phyloP scores from a whole-genome alignment of 2,888 invertebrate genomes.

The Drosophila neonasuta region DNA sequence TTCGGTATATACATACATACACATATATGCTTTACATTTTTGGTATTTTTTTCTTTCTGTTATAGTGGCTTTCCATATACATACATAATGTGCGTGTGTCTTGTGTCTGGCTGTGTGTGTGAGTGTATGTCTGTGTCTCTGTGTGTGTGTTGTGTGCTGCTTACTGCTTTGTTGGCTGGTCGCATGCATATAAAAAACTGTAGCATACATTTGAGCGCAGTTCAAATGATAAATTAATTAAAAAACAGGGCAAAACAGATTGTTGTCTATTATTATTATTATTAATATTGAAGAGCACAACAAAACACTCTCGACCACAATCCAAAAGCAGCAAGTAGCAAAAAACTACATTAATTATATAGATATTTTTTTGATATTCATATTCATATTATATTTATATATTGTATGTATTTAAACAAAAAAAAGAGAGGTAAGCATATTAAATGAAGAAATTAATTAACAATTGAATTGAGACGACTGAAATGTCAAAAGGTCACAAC shows the following conservation, averaged over 20 bases:
- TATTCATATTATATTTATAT: constrained; percentile 23
- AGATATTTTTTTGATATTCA: constrained; percentile 17
- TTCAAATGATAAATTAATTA: constrained; percentile 9
- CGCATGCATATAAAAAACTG: constrained; percentile 66
- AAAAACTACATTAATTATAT: constrained; percentile 42
- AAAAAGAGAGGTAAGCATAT: constrained; percentile 3
- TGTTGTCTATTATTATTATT: not conserved
- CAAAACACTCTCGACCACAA: constrained; percentile 31
- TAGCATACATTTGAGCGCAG: constrained; percentile 70
- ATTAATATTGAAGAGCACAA: constrained; percentile 3
- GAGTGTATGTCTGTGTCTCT: constrained; percentile 16
- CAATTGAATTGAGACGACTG: constrained; percentile 17
- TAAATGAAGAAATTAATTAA: constrained; percentile 24
- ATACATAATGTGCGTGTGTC: constrained; percentile 56
- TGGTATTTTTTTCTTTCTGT: not conserved
- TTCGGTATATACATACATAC: constrained; percentile 28
- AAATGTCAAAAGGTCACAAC: constrained; percentile 40
- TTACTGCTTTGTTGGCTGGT: constrained; percentile 45
- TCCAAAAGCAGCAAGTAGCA: constrained; percentile 60
- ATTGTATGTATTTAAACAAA: constrained; percentile 24
- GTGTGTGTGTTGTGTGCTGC: constrained; percentile 25
- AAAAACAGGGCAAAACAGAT: constrained; percentile 5
- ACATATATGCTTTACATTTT: constrained; percentile 41
- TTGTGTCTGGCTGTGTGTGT: constrained; percentile 12
- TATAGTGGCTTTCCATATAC: constrained; percentile 72